These are phyloP conservation scores for Steromphala cineraria DNA, from an alignment of 2,888 invertebrate species.

Conservation along the genomic window DNA sequence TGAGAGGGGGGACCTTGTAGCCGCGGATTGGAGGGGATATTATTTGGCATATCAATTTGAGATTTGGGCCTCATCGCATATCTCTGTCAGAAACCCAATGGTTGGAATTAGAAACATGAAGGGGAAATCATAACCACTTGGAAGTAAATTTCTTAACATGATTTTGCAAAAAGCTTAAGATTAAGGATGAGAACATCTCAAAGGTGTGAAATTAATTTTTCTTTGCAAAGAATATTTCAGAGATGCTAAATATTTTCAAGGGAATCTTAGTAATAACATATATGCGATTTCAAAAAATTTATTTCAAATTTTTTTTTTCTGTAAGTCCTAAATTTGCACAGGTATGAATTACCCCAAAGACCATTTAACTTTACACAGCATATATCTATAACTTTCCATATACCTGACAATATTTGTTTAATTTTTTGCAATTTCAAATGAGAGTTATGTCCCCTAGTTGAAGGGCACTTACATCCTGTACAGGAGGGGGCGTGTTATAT, in stretches of 20 bases:
- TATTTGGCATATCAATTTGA: conserved; percentile 60
- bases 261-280: no score
- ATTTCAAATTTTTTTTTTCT: no score
- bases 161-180: not conserved
- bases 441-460: not conserved
- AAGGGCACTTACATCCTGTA: conserved; percentile 34
- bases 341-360: no score
- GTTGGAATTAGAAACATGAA: not conserved
- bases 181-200: not conserved
- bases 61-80: conserved; percentile 58
- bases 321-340: no score
- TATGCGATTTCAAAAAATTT: no score
- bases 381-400: no score
- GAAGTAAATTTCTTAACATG: not conserved
- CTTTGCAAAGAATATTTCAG: no score
- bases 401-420: no score
- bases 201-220: not conserved
- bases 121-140: not conserved
- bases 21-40: not conserved
- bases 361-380: no score
- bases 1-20: not conserved
- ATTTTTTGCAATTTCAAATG: not conserved
- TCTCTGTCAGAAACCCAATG: conserved; percentile 4
- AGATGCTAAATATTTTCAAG: no score
- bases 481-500: conserved; percentile 2